phyloP scores from a whole-genome alignment of 2,797 vertebrate species.

The Borostomias antarcticus region DNA sequence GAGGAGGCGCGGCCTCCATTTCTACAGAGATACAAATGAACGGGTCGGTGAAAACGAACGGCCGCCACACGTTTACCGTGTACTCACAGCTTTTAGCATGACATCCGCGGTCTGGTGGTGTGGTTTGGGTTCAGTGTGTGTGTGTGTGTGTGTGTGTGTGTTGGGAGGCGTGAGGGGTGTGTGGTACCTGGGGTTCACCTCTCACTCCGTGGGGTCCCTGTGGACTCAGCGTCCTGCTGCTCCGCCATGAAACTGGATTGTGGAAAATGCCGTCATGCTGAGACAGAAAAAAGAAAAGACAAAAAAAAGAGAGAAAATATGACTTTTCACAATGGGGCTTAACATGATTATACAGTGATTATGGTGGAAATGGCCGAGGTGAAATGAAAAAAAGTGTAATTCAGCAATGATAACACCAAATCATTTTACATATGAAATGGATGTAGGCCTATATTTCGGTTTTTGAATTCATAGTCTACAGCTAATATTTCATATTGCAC shows the following conservation, averaged over 20 bases:
- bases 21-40: slow-evolving; percentile 32
- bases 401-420: background rate
- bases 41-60: too few species aligned
- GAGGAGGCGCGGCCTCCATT: slow-evolving; percentile 28
- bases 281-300: slow-evolving; percentile 64
- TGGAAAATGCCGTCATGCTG: slow-evolving; percentile 73
- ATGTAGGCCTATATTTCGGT: too few species aligned
- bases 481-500: background rate
- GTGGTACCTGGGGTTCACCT: slow-evolving; percentile 73
- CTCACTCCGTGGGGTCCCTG: slow-evolving; percentile 61
- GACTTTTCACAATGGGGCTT: slow-evolving; percentile 43
- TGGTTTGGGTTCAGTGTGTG: background rate
- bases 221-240: slow-evolving; percentile 62
- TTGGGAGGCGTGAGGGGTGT: slow-evolving; percentile 36
- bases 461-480: too few species aligned
- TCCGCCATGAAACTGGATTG: slow-evolving; percentile 76
- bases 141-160: slow-evolving; percentile 34
- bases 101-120: slow-evolving; percentile 46
- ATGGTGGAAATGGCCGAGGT: slow-evolving; percentile 24
- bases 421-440: background rate
- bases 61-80: slow-evolving; percentile 29
- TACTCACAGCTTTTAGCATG: slow-evolving; percentile 59
- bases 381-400: background rate
- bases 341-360: slow-evolving; percentile 4
- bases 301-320: slow-evolving; percentile 36